Evolutionary conservation across 2,113 vertebrate species (phyloP), one percentile per base, ranked within the genome.

Genomic region (Peromyscus polionotus): DNA sequence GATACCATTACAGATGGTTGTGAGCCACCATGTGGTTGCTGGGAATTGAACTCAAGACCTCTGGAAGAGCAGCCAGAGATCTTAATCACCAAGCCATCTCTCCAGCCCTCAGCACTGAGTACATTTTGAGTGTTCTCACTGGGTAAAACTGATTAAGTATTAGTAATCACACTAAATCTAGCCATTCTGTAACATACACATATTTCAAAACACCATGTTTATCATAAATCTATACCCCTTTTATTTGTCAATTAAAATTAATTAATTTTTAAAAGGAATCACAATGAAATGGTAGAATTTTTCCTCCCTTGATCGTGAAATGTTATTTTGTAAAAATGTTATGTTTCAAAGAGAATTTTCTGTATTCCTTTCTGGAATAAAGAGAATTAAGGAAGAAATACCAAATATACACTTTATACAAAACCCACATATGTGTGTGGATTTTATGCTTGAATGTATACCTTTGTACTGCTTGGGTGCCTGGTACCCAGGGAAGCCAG

Each of bases 331-430:
- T 73, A 79, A 57, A 76, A 91, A 79, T 24, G 22, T 88, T 67
- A 79, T 36, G 36, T 72, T 67, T 65, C 76, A 79, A 92, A 65
- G 48, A 91, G 11, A 91, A 88, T 79, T 77, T 84, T 91, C 51
- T 68, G 8, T 86, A 59, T 95, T 20, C 76, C 73, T 92, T 95
- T 75, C 7, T 36, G 95, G 42, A 89, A 68, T 42, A 12, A 76
- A 85, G 14, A 80, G 7, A 95, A 75, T 14, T 88, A 42, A 68
- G 28, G 61, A 24, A 81, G 31, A 1, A 83, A 81, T 65, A 91
- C 12, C 36, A 93, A 95, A 83, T 68, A 59, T 19, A 68, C 13
- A 75, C 24, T 36, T 36, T 4, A 70, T 14, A n/a, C 11, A 13
- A 33, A 33, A 33, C 65, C 65, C 65, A 33, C 11, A 68, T 70